phyloP scores from a whole-genome alignment of 2,113 vertebrate species.

The Willisornis vidua region DNA sequence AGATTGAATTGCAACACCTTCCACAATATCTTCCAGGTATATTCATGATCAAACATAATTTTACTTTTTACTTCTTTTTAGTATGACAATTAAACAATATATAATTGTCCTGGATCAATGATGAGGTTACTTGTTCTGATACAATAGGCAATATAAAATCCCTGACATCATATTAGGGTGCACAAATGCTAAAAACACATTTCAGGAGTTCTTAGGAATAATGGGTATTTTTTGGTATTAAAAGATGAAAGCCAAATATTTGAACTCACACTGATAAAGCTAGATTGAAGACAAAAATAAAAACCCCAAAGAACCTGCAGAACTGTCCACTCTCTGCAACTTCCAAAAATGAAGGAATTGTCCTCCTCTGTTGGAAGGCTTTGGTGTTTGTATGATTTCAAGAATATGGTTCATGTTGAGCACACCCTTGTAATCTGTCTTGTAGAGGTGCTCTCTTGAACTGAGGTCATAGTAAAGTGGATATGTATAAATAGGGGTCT shows the following conservation, averaged over 20 bases:
- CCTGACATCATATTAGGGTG: not conserved
- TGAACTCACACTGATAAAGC: not conserved
- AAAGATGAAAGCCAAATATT: not conserved
- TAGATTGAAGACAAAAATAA: not conserved
- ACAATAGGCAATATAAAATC: not conserved
- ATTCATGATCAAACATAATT: not conserved
- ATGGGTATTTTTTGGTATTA: not conserved
- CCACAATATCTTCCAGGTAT: not conserved
- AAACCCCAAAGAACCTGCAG: not conserved
- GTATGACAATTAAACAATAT: not conserved
- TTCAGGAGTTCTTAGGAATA: not conserved
- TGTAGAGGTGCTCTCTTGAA: not conserved
- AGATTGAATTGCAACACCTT: not conserved
- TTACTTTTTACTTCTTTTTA: not conserved
- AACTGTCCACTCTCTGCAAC: not conserved
- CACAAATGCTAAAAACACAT: not conserved
- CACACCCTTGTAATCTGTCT: not conserved
- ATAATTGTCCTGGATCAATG: not conserved
- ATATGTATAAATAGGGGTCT: not conserved
- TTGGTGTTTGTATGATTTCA: not conserved
- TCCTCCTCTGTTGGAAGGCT: not conserved
- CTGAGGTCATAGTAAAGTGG: not conserved
- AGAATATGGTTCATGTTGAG: not conserved
- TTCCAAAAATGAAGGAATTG: not conserved
- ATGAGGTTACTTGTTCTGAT: not conserved